These are phyloP conservation scores for Cololabis saira DNA, from an alignment of 2,113 vertebrate species.

Conservation along the genomic window DNA sequence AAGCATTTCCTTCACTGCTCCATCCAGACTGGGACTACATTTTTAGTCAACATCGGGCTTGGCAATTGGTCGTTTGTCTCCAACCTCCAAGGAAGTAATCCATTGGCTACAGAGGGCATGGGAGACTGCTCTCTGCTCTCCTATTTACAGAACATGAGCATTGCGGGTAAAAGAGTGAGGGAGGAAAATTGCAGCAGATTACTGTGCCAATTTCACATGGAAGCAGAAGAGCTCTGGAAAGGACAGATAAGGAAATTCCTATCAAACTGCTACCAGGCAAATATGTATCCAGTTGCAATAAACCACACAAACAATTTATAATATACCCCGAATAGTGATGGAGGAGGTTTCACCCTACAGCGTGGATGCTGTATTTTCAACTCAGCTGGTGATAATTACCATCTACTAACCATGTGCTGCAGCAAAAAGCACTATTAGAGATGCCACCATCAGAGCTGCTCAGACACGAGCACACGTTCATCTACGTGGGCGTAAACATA, in stretches of 20 bases:
- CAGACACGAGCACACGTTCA: conserved; percentile 15
- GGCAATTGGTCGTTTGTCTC: conserved; percentile 66
- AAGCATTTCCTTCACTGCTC: conserved; percentile 34
- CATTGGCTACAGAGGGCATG: conserved; percentile 66
- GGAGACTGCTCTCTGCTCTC: conserved; percentile 62
- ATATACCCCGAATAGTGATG: conserved; percentile 77
- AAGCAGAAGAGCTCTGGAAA: conserved; percentile 82
- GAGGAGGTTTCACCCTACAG: conserved; percentile 78
- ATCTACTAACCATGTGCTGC: conserved; percentile 69
- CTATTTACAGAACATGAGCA: conserved; percentile 78
- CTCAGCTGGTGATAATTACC: conserved; percentile 77
- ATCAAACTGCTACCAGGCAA: conserved; percentile 81
- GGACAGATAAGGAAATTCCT: conserved; percentile 84
- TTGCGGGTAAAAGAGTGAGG: conserved; percentile 73
- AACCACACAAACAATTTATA: conserved; percentile 79
- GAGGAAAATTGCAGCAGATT: conserved; percentile 82
- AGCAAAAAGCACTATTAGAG: conserved; percentile 62
- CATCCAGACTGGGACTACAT: conserved; percentile 36
- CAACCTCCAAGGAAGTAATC: conserved; percentile 63
- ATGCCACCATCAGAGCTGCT: conserved; percentile 56
- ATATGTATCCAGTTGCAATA: conserved; percentile 80
- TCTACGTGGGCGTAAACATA: conserved; percentile 20
- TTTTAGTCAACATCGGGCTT: conserved; percentile 53
- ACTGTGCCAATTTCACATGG: conserved; percentile 81
- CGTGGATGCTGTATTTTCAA: conserved; percentile 75